These are phyloP conservation scores for Craterocephalus amniculus DNA, from an alignment of 2,797 vertebrate genomes.

Conservation along the genomic window DNA sequence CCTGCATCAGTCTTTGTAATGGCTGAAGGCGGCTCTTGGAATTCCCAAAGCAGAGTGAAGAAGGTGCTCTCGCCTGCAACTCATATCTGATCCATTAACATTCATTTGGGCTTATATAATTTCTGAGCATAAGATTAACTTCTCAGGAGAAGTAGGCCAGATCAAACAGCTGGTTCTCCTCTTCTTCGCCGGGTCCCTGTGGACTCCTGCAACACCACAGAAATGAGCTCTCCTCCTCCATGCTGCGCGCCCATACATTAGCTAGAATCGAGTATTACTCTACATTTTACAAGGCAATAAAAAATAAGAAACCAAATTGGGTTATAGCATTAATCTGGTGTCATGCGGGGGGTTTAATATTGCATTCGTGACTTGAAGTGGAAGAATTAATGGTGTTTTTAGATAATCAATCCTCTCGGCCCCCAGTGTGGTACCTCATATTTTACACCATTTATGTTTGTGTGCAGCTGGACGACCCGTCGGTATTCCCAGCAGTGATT, in stretches of 20 bases:
- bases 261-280: constrained; percentile 51
- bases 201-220: constrained; percentile 54
- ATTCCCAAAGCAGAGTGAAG: constrained; percentile 70
- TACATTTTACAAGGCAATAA: constrained; percentile 61
- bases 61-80: constrained; percentile 56
- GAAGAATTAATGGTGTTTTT: constrained; percentile 55
- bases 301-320: constrained; percentile 42
- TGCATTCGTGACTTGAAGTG: constrained; percentile 42
- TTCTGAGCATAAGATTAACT: constrained; percentile 67
- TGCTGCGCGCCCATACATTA: constrained; percentile 60
- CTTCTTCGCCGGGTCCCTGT: constrained; percentile 61
- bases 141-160: constrained; percentile 70
- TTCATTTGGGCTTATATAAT: constrained; percentile 69
- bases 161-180: constrained; percentile 76
- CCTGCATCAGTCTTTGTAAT: constrained; percentile 45
- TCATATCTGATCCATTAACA: constrained; percentile 71
- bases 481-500: constrained; percentile 90
- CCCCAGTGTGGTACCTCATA: constrained; percentile 21
- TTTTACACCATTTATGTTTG: constrained; percentile 1
- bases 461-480: constrained; percentile 89
- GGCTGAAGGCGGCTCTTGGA: constrained; percentile 65
- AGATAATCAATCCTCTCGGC: constrained; percentile 27
- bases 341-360: constrained; percentile 35
- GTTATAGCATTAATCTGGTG: constrained; percentile 49
- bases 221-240: constrained; percentile 60